Evolutionary conservation across 1,140 invertebrate species (phyloP), one percentile per base, ranked within the genome.

Genomic region (Microplitis mediator): DNA sequence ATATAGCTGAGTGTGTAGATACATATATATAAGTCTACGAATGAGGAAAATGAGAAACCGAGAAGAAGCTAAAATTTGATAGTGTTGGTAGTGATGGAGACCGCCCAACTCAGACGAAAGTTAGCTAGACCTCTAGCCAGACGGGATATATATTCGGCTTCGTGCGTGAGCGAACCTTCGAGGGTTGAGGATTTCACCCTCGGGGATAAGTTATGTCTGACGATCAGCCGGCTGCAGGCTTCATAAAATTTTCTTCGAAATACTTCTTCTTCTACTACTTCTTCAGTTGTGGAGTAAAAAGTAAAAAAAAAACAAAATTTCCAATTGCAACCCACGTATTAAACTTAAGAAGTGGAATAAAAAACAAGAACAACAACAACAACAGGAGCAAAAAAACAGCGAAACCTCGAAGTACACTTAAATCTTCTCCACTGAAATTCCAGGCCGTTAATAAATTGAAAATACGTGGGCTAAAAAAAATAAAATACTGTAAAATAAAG

Each of bases 131-230:
- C 23, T 23, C 23, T 23, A 76, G 75, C 74, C 80, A 81, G 81
- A 80, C 80, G 80, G 75, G 39, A 45, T 45, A 81, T 23, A 23
- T 80, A 81, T 82, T 82, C 76, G 80, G 78, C 73, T 75, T 77
- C 71, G 78, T 81, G 79, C 80, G 80, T 81, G 78, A 74, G 72
- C 63, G 72, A 31, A 66, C 71, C 74, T 74, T 66, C 71, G 51
- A 36, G 72, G 58, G 39, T 60, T 61, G 67, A 54, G 36, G n/a
- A 64, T 39, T 64, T 64, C 34, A 14, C 58, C 14, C 58, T 61
- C 36, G 62, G 36, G 62, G 62, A 13, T 67, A 16, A 50, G 39
- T 64, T 36, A 64, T 13, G 14, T 62, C 32, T 62, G 32, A 35
- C 60, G 32, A 62, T 62, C 32, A 45, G 9, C 39, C 13, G 16